Evolutionary conservation across 1,140 invertebrate genomes (phyloP).

Genomic region (Aradophagus sp.): DNA sequence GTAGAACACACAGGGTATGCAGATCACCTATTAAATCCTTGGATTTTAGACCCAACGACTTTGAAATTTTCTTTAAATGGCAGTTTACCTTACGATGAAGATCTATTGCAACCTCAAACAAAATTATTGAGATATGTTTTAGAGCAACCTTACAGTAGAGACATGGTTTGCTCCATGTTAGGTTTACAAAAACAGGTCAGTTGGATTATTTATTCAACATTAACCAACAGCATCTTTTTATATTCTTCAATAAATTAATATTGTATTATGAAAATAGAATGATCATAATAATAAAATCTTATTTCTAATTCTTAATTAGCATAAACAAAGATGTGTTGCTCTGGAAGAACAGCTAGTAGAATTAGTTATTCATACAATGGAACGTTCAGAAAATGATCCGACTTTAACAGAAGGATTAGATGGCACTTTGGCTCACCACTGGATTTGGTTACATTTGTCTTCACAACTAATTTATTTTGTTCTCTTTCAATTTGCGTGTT

Average conservation of each 20-base stretch:
- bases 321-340: conserved; percentile 91
- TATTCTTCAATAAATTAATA: not conserved
- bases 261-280: too few relatives aligned
- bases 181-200: conserved; percentile 90
- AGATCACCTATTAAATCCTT: conserved; percentile 91
- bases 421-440: conserved; percentile 83
- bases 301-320: too few relatives aligned
- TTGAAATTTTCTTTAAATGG: conserved; percentile 93
- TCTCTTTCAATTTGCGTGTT: conserved; percentile 93
- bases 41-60: conserved; percentile 91
- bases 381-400: conserved; percentile 85
- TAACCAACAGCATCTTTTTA: conserved; percentile 3
- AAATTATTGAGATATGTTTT: conserved; percentile 91
- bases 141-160: conserved; percentile 95
- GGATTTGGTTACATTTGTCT: conserved; percentile 94
- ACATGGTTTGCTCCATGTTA: conserved; percentile 96
- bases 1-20: conserved; percentile 94
- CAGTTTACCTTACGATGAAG: conserved; percentile 92
- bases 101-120: conserved; percentile 92
- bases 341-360: conserved; percentile 96
- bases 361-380: conserved; percentile 93
- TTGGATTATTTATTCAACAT: conserved; percentile 1
- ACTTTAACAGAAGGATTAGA: conserved; percentile 77
- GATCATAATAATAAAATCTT: too few relatives aligned
- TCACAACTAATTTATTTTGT: conserved; percentile 97